These are phyloP conservation scores for Triops longicaudatus DNA, from an alignment of 1,140 invertebrate genomes.

Conservation along the genomic window DNA sequence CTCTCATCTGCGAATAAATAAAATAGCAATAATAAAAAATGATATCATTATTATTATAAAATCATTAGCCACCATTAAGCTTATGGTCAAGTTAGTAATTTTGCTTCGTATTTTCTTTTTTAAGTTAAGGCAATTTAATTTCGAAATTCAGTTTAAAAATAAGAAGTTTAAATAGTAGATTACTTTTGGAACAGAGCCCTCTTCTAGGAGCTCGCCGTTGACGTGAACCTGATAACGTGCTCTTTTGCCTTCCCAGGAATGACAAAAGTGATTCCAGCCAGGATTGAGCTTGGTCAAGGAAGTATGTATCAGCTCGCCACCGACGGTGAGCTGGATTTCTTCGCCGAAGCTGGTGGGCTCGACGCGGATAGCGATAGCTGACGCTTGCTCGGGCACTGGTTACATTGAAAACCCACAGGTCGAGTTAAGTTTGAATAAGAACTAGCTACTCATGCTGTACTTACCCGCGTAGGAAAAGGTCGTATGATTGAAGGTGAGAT, in stretches of 20 bases:
- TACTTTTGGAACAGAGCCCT: background rate
- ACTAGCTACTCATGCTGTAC: background rate
- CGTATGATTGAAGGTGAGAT: conserved; percentile 21
- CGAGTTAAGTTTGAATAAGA: background rate
- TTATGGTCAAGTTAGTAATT: too few species aligned
- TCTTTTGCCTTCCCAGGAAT: conserved; percentile 25
- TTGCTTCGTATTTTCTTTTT: too few species aligned
- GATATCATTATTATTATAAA: too few species aligned
- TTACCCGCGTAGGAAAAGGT: conserved; percentile 28
- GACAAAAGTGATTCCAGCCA: conserved; percentile 27
- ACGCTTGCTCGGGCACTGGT: conserved; percentile 1
- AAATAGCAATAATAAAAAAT: too few species aligned
- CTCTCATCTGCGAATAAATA: background rate
- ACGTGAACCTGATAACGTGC: conserved; percentile 23
- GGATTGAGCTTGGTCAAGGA: background rate
- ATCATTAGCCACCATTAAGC: too few species aligned
- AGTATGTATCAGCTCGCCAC: conserved; percentile 18
- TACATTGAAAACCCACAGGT: background rate
- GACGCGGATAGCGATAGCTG: conserved; percentile 19
- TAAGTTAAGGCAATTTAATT: too few species aligned
- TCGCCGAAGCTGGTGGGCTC: conserved; percentile 23
- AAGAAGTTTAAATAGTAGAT: background rate
- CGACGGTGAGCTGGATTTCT: conserved; percentile 6
- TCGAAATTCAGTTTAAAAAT: too few species aligned
- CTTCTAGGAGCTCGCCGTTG: conserved; percentile 22